Evolutionary conservation across 2,113 vertebrate species (phyloP).

Genomic region (Chamaea fasciata): DNA sequence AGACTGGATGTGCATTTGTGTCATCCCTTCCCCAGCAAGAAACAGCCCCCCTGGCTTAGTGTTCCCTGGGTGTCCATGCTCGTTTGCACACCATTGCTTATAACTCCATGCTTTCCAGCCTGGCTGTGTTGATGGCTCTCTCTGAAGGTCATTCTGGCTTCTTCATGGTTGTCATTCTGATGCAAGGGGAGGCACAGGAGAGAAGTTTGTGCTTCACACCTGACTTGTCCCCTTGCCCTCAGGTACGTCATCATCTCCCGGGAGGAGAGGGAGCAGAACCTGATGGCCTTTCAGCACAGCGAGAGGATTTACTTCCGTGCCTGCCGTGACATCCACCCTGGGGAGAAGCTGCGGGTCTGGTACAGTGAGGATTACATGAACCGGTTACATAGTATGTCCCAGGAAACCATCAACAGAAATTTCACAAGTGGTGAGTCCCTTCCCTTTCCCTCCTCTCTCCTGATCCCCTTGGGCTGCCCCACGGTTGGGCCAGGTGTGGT

Average conservation of each 20-base stretch:
- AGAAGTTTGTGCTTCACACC: neutral
- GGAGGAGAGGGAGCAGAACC: conserved; percentile 86
- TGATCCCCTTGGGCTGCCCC: neutral
- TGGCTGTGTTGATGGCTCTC: neutral
- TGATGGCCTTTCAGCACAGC: conserved; percentile 88
- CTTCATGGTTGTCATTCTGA: neutral
- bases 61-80: neutral
- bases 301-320: conserved; percentile 89
- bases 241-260: conserved; percentile 89
- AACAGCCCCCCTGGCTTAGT: neutral
- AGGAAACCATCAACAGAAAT: conserved; percentile 84
- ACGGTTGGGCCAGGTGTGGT: neutral
- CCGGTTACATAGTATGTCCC: conserved; percentile 83
- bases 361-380: conserved; percentile 92
- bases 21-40: neutral
- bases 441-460: neutral
- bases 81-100: neutral
- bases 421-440: conserved; percentile 81
- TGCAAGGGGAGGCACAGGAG: neutral
- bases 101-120: neutral
- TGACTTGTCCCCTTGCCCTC: conserved; percentile 5
- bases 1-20: neutral
- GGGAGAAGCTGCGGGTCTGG: conserved; percentile 90
- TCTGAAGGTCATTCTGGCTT: conserved; percentile 24
- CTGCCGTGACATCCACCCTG: conserved; percentile 78